Base-by-base conservation (phyloP, 2,113 vertebrate genomes). In the Marmota flaviventris region DNA sequence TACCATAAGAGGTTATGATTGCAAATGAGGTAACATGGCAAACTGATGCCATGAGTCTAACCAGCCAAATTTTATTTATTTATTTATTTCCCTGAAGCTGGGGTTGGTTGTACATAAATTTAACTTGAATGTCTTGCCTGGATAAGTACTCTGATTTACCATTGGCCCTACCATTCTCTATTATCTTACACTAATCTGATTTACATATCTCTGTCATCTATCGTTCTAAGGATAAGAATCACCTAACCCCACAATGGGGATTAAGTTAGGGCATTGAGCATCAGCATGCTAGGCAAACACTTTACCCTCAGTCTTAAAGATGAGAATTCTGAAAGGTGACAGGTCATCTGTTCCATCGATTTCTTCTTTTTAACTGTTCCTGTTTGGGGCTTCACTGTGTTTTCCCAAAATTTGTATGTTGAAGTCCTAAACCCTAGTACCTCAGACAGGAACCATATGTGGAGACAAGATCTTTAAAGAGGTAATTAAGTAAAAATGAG, bases 401-500 rank as follows among this genome's bases (percentile, higher is more conserved):
- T 51, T 7, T 18, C 37, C 34, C 13, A 13, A 84, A 53, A 84
- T 63, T 58, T 22, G 29, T 42, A 69, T 76, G 37, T 85, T 56
- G 32, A 95, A 10, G 39, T 67, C 20, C n/a, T 91, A 91, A 93
- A 8, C 13, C 14, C 37, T 42, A 81, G 39, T 56, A 67, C 16
- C 37, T 83, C 75, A 95, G 73, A 89, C 93, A 39, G 24, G 73
- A 93, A 75, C 24, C 4, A 45, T 51, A 67, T 75, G 82, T 95
- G 65, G 34, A 93, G 39, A 94, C 32, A 86, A 86, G 72, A 13
- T 93, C 34, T 88, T 94, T 85, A 65, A 97, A 91, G 88, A 29
- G 9, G 2, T 29, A 87, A 89, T 20, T 95, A 81, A 90, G 45
- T 85, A 73, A 82, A 86, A 96, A 78, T 78, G 42, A 97, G 17